These are phyloP conservation scores for Ecliptopera silaceata DNA, from an alignment of 2,888 invertebrate genomes.

Conservation along the genomic window DNA sequence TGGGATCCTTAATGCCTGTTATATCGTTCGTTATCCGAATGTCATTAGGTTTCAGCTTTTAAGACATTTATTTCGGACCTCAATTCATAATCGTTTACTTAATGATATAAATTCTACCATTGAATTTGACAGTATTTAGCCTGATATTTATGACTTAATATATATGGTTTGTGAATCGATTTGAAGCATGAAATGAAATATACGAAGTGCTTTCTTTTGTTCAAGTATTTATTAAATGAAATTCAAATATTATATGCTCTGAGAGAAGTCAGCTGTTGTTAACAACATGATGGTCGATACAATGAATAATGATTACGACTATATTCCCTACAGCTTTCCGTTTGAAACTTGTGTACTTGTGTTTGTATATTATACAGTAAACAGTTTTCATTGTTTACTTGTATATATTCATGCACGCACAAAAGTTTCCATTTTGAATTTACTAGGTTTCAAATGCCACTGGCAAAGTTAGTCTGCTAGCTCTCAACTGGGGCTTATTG, in stretches of 20 bases:
- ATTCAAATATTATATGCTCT: no score
- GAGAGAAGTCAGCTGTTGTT: conserved; percentile 1
- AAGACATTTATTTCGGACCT: conserved; percentile 12
- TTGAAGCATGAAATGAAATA: not conserved
- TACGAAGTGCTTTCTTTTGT: no score
- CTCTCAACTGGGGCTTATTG: conserved; percentile 48
- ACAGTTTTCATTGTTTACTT: conserved; percentile 4
- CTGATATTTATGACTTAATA: not conserved
- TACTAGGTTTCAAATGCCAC: conserved; percentile 29
- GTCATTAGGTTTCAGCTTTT: conserved; percentile 9
- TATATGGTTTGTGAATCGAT: not conserved
- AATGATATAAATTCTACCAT: not conserved
- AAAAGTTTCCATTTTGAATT: conserved; percentile 31
- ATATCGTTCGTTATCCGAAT: conserved; percentile 19
- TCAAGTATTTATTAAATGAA: no score
- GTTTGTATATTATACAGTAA: not conserved
- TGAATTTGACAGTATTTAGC: not conserved
- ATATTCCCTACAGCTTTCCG: conserved; percentile 8
- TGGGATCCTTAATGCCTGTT: conserved; percentile 23
- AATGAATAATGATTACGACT: conserved; percentile 3
- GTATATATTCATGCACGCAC: conserved; percentile 20
- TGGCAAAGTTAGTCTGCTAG: conserved; percentile 34
- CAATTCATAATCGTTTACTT: conserved; percentile 4
- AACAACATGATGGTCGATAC: not conserved
- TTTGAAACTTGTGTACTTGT: conserved; percentile 14